A percentile compares a stretch with the other conserved stretches of the same genome.
Evolutionary conservation across 2,113 vertebrate species (phyloP).

Genomic region (Amazona vittata): DNA sequence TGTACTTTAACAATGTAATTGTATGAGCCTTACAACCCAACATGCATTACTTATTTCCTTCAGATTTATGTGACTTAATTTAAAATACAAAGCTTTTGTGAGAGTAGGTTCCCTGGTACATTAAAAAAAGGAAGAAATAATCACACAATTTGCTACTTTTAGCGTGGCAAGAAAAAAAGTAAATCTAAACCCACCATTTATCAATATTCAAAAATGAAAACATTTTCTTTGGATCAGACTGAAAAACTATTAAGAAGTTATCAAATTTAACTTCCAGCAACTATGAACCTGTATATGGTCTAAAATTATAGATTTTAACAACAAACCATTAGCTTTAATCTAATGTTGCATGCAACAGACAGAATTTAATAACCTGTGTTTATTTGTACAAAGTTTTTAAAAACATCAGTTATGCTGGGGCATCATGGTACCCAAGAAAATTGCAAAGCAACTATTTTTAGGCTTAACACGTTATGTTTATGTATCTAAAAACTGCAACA

Average conservation of each 20-base stretch:
- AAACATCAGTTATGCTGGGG: neutral
- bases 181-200: neutral
- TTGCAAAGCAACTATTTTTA: neutral
- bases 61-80: neutral
- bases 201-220: neutral
- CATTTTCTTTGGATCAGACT: neutral
- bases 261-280: neutral
- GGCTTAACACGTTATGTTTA: neutral
- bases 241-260: neutral
- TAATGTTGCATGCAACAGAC: neutral
- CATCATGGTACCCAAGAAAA: neutral
- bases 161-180: neutral
- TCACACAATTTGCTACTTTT: neutral
- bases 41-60: neutral
- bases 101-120: neutral
- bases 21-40: rapidly evolving
- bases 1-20: neutral
- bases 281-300: neutral
- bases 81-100: neutral
- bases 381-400: neutral
- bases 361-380: neutral
- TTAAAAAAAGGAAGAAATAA: neutral
- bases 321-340: neutral
- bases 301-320: neutral
- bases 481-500: rapidly evolving